These are phyloP conservation scores for Chloroceryle amazona DNA, from an alignment of 2,797 vertebrate genomes.

Conservation along the genomic window DNA sequence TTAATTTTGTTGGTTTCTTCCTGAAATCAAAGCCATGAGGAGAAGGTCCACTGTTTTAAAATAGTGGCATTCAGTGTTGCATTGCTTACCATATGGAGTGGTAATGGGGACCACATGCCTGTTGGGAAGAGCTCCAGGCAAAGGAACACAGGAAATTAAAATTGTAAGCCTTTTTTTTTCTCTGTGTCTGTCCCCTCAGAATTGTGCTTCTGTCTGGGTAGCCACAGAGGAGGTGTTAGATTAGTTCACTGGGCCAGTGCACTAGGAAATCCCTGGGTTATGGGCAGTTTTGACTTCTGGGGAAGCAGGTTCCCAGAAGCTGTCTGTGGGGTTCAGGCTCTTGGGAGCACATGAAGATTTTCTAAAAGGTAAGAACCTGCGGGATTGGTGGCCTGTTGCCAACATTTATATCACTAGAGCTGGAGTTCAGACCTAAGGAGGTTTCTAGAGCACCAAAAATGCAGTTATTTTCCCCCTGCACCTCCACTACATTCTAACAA, in stretches of 20 bases:
- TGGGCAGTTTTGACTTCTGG: not conserved
- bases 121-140: not conserved
- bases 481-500: not conserved
- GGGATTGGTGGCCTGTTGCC: not conserved
- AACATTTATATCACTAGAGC: not conserved
- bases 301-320: not conserved
- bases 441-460: not conserved
- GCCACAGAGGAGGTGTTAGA: fast-evolving
- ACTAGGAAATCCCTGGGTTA: not conserved
- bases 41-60: not conserved
- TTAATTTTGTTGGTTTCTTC: not conserved
- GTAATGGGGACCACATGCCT: not conserved
- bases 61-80: not conserved
- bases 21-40: not conserved
- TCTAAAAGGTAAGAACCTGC: not conserved
- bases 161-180: not conserved
- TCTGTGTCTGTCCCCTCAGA: not conserved
- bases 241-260: not conserved
- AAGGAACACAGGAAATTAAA: not conserved
- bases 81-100: not conserved
- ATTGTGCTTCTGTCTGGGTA: not conserved
- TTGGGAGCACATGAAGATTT: not conserved
- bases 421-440: not conserved
- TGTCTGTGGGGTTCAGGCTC: not conserved
- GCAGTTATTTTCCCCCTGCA: not conserved